Percentiles rank a stretch among this genome's conserved stretches.
These are phyloP conservation scores for Hoplodrina ambigua DNA, from an alignment of 2,888 invertebrate genomes.

Conservation along the genomic window DNA sequence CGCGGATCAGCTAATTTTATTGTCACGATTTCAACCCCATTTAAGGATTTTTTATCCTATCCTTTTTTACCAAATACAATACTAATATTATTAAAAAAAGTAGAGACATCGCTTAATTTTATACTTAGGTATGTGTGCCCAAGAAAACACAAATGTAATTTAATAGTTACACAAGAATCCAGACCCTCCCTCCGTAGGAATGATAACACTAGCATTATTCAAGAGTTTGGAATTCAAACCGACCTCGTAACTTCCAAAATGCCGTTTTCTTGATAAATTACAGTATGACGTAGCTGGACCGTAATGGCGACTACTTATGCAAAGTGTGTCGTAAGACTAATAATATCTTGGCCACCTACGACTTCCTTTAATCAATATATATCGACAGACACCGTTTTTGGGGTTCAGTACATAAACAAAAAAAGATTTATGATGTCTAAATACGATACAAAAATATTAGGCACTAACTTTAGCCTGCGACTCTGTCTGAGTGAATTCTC, in stretches of 20 bases:
- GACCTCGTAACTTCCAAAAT: constrained; percentile 20
- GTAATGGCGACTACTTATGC: constrained; percentile 44
- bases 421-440: background rate
- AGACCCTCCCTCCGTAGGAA: constrained; percentile 2
- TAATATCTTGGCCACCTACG: constrained; percentile 35
- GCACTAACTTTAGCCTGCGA: background rate
- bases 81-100: too few relatives aligned
- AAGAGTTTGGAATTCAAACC: constrained; percentile 20
- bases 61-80: too few relatives aligned
- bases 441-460: too few relatives aligned
- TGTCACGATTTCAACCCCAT: too few relatives aligned
- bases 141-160: background rate
- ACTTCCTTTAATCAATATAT: constrained; percentile 30
- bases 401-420: background rate
- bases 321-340: constrained; percentile 29
- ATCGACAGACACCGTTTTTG: constrained; percentile 19
- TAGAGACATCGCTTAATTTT: background rate
- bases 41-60: too few relatives aligned
- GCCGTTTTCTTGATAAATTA: constrained; percentile 38
- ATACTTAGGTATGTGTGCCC: background rate
- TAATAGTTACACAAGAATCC: background rate
- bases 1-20: too few relatives aligned
- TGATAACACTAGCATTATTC: constrained; percentile 32
- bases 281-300: constrained; percentile 1
- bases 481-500: background rate